phyloP scores from a whole-genome alignment of 2,797 vertebrate genomes.

The Capromys pilorides region DNA sequence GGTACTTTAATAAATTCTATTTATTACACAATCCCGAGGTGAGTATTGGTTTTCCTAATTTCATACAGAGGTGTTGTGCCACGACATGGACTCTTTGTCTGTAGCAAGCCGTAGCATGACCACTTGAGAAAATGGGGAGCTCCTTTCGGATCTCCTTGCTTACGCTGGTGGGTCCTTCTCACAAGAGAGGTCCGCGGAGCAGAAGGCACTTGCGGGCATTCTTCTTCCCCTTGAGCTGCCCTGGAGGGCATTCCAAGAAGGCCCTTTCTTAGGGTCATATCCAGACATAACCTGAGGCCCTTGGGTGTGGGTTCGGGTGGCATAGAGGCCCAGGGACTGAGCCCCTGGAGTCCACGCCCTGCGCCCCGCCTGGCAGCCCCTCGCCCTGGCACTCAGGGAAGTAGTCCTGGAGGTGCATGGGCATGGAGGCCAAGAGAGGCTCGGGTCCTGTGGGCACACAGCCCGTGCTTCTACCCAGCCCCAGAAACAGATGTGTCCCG shows the following conservation, averaged over 20 bases:
- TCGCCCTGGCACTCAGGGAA: neutral
- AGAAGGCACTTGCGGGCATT: accelerated
- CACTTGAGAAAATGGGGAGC: neutral
- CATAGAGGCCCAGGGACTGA: accelerated
- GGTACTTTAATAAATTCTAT: conserved; percentile 85
- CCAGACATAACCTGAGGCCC: neutral
- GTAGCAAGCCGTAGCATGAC: neutral
- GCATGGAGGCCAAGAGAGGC: accelerated
- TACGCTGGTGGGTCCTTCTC: neutral
- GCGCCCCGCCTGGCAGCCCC: accelerated
- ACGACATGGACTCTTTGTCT: conserved; percentile 11
- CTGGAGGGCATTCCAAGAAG: neutral
- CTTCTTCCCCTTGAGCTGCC: neutral
- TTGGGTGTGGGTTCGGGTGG: neutral
- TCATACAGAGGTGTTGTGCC: conserved; percentile 77
- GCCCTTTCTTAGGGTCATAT: neutral
- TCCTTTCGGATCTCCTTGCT: neutral
- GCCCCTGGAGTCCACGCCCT: neutral
- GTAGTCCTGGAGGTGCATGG: neutral
- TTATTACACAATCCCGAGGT: conserved; percentile 83
- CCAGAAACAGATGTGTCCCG: accelerated
- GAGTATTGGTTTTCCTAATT: conserved; percentile 81
- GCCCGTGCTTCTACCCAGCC: accelerated
- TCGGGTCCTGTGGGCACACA: accelerated
- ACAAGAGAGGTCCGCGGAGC: neutral